Evolutionary conservation across 2,113 vertebrate genomes (phyloP), one percentile per base, ranked within the genome.

Genomic region (Malurus melanocephalus): DNA sequence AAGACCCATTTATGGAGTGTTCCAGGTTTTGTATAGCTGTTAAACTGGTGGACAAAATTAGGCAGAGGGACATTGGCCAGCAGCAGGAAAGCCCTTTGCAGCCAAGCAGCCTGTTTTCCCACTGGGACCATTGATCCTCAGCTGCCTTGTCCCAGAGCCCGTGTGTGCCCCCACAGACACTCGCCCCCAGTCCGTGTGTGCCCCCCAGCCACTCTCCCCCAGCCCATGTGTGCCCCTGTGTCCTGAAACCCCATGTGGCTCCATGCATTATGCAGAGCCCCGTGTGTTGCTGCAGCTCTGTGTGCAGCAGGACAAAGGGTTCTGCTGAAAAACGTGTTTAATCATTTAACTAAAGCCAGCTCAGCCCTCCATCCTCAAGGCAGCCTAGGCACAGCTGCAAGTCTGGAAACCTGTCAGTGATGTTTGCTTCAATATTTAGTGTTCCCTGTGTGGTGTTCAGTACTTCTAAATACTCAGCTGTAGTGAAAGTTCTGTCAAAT

Each of bases 61-160:
- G 62, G 56, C 22, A 27, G 49, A 10, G 24, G 21, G 32, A 9
- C 17, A 16, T 33, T 23, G 24, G 5, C 33, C 21, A 76, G 3
- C 33, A 72, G 33, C 59, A 77, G 53, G 13, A 45, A 30, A 16
- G 32, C 22, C 2, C 1, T 27, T 51, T 27, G 33, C 45, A 42
- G 8, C 6, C 16, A 14, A 65, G 18, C 45, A 49, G 40, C 32
- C 27, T 7, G 27, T 30, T 60, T 24, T 56, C n/a, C 49, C 22
- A 0, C 0, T 16, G 45, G 8, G 52, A 7, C 21, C 40, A 17
- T 7, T 6, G 7, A 60, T 56, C 8, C 51, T 53, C 10, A 49
- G 30, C 57, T 62, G n/a, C 79, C 43, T 64, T 33, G 48, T 40
- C 57, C 74, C 55, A 14, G 42, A 71, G 33, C 65, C 30, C 11